Evolutionary conservation across 35 echinoderm and acorn worm species (phyloP).

Genomic region (Lytechinus pictus): DNA sequence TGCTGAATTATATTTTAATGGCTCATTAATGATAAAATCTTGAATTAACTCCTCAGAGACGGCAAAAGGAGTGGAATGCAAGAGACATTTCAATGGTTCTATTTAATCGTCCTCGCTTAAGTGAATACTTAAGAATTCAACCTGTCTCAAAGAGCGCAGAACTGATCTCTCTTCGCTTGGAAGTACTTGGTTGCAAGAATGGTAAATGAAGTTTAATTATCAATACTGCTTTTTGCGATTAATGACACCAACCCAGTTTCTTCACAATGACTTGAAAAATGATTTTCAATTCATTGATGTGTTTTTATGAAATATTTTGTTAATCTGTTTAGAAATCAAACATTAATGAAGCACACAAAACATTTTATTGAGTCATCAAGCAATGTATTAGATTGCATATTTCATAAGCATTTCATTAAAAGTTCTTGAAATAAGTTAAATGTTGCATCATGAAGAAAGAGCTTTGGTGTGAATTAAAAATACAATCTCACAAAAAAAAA

Average conservation of each 20-base stretch:
- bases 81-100: background rate
- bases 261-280: background rate
- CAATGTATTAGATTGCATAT: too few relatives aligned
- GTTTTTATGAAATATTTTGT: too few relatives aligned
- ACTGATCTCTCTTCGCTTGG: background rate
- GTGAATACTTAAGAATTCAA: background rate
- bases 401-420: too few relatives aligned
- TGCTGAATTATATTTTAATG: background rate
- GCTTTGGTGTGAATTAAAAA: too few relatives aligned
- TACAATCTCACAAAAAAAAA: too few relatives aligned
- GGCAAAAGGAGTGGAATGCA: background rate
- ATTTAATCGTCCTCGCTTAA: background rate
- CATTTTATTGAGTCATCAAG: too few relatives aligned
- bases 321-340: too few relatives aligned
- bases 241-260: background rate
- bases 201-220: constrained; percentile 5
- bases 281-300: background rate
- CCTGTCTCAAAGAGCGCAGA: background rate
- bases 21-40: background rate
- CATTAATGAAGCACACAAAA: too few relatives aligned
- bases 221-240: too few relatives aligned
- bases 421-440: too few relatives aligned
- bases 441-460: too few relatives aligned
- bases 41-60: background rate
- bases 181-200: background rate